These are phyloP conservation scores for Chironomus tentans DNA, from an alignment of 2,888 invertebrate genomes.

Conservation along the genomic window DNA sequence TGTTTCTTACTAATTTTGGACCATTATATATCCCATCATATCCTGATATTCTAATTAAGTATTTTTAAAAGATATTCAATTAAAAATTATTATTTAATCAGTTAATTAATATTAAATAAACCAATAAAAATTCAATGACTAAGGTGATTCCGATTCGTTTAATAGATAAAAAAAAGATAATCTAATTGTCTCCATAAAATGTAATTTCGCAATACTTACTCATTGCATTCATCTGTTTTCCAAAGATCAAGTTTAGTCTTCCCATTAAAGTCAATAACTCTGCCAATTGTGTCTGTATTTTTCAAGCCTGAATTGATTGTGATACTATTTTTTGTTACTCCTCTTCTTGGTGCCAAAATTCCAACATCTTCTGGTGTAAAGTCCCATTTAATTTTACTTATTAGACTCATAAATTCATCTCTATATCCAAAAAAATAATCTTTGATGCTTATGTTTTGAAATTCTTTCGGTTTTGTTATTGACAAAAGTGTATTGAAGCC, in stretches of 20 bases:
- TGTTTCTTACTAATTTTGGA: constrained; percentile 34
- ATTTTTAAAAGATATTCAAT: too few species aligned
- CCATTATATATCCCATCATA: constrained; percentile 52
- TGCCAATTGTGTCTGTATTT: constrained; percentile 53
- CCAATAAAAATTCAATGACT: too few species aligned
- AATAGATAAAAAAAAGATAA: too few species aligned
- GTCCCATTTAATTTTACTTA: constrained; percentile 12
- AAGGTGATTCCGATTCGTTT: too few species aligned
- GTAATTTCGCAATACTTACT: constrained; percentile 41
- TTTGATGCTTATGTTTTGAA: neutral
- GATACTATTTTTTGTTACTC: constrained; percentile 52
- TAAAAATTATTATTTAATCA: too few species aligned
- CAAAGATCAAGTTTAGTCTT: constrained; percentile 48
- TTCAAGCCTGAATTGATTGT: constrained; percentile 61
- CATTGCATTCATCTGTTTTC: constrained; percentile 61
- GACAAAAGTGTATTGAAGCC: constrained; percentile 42
- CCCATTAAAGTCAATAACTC: constrained; percentile 56
- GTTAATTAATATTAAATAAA: too few species aligned
- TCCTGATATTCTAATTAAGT: too few species aligned
- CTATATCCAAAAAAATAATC: neutral
- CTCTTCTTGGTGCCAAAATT: constrained; percentile 51
- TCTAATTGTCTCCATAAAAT: too few species aligned
- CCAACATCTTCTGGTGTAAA: constrained; percentile 15
- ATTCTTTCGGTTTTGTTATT: constrained; percentile 35
- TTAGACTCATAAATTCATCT: neutral